Base-by-base conservation (phyloP, 2,888 invertebrate species). In the Saturnia pavonia region DNA sequence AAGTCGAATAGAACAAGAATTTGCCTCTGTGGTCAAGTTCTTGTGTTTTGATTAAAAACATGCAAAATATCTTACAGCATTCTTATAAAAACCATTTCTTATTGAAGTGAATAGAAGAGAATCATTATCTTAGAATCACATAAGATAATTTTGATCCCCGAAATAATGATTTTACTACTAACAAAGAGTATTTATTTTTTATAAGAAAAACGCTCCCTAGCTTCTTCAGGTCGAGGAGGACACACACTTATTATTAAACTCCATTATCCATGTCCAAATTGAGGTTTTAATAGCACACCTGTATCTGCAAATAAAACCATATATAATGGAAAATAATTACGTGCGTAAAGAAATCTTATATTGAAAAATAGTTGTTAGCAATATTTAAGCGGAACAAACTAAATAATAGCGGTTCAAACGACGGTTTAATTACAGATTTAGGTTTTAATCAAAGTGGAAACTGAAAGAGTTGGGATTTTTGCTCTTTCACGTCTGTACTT, bases 391-490 rank as follows among this genome's bases (percentile, higher is more conserved):
- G 72, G 73, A 73, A 72, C 72, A 71, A 77, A 78, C 75, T 72
- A 76, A 77, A 80, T 78, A 78, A 78, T 76, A 76, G 76, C 74
- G 71, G 70, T 76, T 77, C 78, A 77, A 72, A 75, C 78, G 76
- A 78, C 72, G 74, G 78, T 81, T 84, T 84, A 82, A 84, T 85
- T 82, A 82, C 78, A 73, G 77, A 81, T 80, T 79, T 77, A 76
- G 69, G 72, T 70, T 78, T 75, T 75, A 78, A 80, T 80, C 74
- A 76, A 77, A 78, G 72, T 73, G 73, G 72, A 74, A 74, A 77
- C 79, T 77, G 79, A 82, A 84, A 78, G 74, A 75, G 74, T 74
- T 71, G 72, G 71, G 76, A 76, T 70, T 76, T 78, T 84, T 80
- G 76, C 78, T 75, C 79, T 80, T 78, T 82, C 77, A 71, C 72